Conservation (phyloP, 1,140 invertebrate species). For the Papilio polytes region DNA sequence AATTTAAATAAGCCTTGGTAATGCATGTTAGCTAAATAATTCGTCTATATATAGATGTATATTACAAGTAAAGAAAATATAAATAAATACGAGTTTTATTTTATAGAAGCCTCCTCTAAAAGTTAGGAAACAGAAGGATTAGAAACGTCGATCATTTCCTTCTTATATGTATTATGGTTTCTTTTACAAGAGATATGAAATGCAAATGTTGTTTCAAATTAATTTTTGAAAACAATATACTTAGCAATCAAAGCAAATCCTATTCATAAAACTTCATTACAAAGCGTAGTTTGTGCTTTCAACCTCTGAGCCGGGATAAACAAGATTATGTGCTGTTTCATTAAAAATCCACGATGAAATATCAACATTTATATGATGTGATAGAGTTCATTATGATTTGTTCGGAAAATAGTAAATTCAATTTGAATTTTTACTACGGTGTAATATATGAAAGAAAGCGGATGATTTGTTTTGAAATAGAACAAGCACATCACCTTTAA, state of each 20-base stretch:
- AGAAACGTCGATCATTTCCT: background rate
- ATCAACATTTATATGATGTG: constrained; percentile 41
- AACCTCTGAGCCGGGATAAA: constrained; percentile 56
- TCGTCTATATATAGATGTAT: too few species aligned
- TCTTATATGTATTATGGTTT: background rate
- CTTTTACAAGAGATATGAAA: background rate
- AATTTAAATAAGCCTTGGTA: background rate
- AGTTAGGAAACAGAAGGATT: background rate
- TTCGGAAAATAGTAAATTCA: constrained; percentile 50
- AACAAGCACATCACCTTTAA: background rate
- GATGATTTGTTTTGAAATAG: background rate
- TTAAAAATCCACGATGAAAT: constrained; percentile 49
- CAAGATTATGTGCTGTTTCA: constrained; percentile 46
- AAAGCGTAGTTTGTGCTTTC: constrained; percentile 54
- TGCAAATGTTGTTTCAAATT: background rate
- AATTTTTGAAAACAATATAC: constrained; percentile 47
- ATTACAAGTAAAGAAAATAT: too few species aligned
- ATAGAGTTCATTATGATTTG: constrained; percentile 50
- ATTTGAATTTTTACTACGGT: constrained; percentile 54
- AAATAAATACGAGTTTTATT: background rate
- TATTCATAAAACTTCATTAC: constrained; percentile 53
- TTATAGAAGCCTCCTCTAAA: background rate
- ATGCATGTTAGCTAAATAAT: too few species aligned
- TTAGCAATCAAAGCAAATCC: constrained; percentile 56
- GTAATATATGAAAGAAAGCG: constrained; percentile 9